A percentile compares a stretch with the other conserved stretches of the same genome.
Conservation (phyloP, 1,140 invertebrate species). For the Apis laboriosa region DNA sequence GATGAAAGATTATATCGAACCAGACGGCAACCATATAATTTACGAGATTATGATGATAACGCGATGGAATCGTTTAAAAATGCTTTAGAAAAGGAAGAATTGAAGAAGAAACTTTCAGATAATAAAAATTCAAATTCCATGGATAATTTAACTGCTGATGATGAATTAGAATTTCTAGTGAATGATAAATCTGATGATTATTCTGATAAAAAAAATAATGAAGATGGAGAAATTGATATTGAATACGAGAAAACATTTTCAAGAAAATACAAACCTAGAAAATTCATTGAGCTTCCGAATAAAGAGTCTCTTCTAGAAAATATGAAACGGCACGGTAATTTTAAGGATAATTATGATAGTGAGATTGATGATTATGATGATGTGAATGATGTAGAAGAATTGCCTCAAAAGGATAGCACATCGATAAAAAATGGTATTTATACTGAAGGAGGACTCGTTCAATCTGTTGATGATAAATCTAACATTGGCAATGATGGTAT, state of each 20-base stretch:
- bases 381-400: slow-evolving; percentile 79
- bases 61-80: slow-evolving; percentile 27
- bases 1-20: slow-evolving; percentile 34
- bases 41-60: slow-evolving; percentile 22
- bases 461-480: slow-evolving; percentile 56
- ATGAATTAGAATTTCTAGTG: slow-evolving; percentile 59
- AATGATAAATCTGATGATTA: slow-evolving; percentile 46
- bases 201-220: neutral
- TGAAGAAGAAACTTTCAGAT: slow-evolving; percentile 21
- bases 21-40: slow-evolving; percentile 46
- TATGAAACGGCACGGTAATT: slow-evolving; percentile 60
- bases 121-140: slow-evolving; percentile 7
- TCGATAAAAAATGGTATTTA: slow-evolving; percentile 77
- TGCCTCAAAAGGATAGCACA: slow-evolving; percentile 37
- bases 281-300: slow-evolving; percentile 10
- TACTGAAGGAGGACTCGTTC: slow-evolving; percentile 85
- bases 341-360: slow-evolving; percentile 67
- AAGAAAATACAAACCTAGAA: slow-evolving; percentile 65
- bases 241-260: slow-evolving; percentile 74
- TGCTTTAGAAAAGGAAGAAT: slow-evolving; percentile 1
- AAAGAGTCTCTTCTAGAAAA: neutral
- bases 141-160: neutral
- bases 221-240: slow-evolving; percentile 40
- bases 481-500: slow-evolving; percentile 34
- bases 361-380: slow-evolving; percentile 38